Evolutionary conservation across 1,140 invertebrate species (phyloP).

Genomic region (Rhynchophorus ferrugineus): DNA sequence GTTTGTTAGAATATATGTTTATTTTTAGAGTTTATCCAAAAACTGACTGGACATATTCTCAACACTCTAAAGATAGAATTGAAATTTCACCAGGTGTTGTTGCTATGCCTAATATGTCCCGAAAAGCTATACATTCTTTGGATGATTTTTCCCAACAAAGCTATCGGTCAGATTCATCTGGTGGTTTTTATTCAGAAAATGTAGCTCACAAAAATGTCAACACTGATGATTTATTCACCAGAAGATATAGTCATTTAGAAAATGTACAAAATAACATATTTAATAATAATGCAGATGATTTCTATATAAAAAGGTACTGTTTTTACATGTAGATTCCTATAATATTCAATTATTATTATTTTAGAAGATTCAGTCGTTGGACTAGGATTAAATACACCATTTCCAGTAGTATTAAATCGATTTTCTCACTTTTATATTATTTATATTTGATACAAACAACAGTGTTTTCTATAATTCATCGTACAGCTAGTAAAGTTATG

Average conservation of each 20-base stretch:
- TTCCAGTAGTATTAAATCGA: slow-evolving; percentile 15
- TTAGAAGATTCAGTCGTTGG: slow-evolving; percentile 8
- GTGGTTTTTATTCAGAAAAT: slow-evolving; percentile 15
- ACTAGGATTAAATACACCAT: slow-evolving; percentile 10
- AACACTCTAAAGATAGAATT: slow-evolving; percentile 62
- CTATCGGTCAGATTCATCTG: slow-evolving; percentile 1
- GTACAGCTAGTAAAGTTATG: slow-evolving; percentile 36
- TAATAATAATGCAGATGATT: slow-evolving; percentile 20
- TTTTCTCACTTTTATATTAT: slow-evolving; percentile 12
- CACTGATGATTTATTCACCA: slow-evolving; percentile 21
- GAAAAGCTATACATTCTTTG: slow-evolving; percentile 45
- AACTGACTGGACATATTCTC: slow-evolving; percentile 75
- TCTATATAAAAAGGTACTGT: slow-evolving; percentile 12
- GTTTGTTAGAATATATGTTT: too few species aligned
- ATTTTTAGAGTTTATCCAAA: slow-evolving; percentile 62
- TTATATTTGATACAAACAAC: slow-evolving; percentile 10
- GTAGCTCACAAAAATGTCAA: slow-evolving; percentile 33
- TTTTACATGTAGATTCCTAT: background rate
- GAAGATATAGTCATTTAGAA: slow-evolving; percentile 1
- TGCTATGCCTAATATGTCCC: slow-evolving; percentile 76
- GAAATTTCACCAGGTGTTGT: slow-evolving; percentile 68
- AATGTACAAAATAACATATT: slow-evolving; percentile 7
- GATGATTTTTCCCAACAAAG: slow-evolving; percentile 11
- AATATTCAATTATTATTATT: background rate
- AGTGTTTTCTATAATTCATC: slow-evolving; percentile 27